Evolutionary conservation across 2,113 vertebrate genomes (phyloP), one percentile per base, ranked within the genome.

Genomic region (Mionectes macconnelli): DNA sequence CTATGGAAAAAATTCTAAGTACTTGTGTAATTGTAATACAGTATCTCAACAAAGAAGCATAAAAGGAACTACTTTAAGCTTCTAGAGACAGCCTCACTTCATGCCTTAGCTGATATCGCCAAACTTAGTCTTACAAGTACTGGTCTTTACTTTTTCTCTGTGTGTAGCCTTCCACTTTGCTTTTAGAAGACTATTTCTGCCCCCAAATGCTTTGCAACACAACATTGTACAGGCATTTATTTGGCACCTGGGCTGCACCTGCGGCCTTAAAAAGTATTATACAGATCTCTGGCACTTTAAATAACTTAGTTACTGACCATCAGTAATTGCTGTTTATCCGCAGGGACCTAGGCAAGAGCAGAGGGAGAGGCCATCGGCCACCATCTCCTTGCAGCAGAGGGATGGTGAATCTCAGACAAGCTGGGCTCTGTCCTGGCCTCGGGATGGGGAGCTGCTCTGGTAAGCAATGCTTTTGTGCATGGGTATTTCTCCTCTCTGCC

Each of bases 241-340:
- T 76, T 77, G 24, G 22, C 22, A 49, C 42, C 59, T 62, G 45
- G 0, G 2, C 31, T 28, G 21, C 0, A 8, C 70, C 30, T 31
- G 39, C 39, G 55, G 45, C 84, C 63, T 55, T 70, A 63, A 13
- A 87, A 79, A 28, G 27, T n/a, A 89, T 95, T 85, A 77, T 72
- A 67, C 45, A 93, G 63, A 64, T 31, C 35, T 86, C 76, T 90
- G 85, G 30, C 63, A 86, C 56, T 95, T 95, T 66, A 93, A 91
- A 72, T 77, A 80, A 63, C 12, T 4, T 63, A 30, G 72, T 80
- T 88, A 37, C 70, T 69, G 72, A 17, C 45, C 39, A 22, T 42
- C 55, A 72, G 24, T 92, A 94, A 93, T 85, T 95, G 64, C 49
- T 91, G 59, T 42, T 77, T 70, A 21, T 93, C 78, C 0, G 1